Base-by-base conservation (phyloP, 1,140 invertebrate species). In the Drosophila neocordata region DNA sequence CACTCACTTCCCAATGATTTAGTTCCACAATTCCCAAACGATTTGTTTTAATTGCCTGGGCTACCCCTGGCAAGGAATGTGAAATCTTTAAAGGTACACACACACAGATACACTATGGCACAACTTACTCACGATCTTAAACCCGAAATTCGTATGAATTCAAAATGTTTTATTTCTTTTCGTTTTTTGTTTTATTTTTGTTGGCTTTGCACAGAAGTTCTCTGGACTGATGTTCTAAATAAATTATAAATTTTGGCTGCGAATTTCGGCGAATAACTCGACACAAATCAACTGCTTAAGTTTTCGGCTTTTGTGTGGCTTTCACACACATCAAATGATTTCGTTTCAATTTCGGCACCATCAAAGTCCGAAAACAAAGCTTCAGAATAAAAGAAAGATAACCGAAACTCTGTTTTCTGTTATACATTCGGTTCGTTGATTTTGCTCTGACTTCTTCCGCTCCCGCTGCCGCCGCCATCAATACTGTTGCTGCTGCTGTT, bases 221-320 rank as follows among this genome's bases (percentile, higher is more conserved):
- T 88, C 64, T 9, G 65, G 65, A 4, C 44, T 51, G 31, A 27
- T 66, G 83, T 87, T 88, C 83, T 88, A 87, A 87, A 87, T 87
- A 87, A 87, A 87, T 87, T 88, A 87, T 87, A 78, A 87, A 77
- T 87, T 87, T 69, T 44, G 70, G 65, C 78, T 66, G 77, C 64
- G 78, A 75, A 69, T 85, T 58, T 82, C 81, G 82, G 61, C 71
- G 82, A 85, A 85, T 78, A 78, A 78, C 83, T 81, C 71, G 52
- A 83, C 82, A 85, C 82, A 87, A 87, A 88, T 88, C 83, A 87
- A 87, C 83, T 88, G 83, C 79, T 87, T 88, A 87, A 73, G 75
- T 62, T 67, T 8, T 66, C 56, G 57, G 70, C 58, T 63, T 61
- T 48, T 59, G 15, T 41, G 56, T 65, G 56, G 37, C 55, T 73